phyloP scores from a whole-genome alignment of 2,113 vertebrate genomes.

The Periophthalmus modestus region DNA sequence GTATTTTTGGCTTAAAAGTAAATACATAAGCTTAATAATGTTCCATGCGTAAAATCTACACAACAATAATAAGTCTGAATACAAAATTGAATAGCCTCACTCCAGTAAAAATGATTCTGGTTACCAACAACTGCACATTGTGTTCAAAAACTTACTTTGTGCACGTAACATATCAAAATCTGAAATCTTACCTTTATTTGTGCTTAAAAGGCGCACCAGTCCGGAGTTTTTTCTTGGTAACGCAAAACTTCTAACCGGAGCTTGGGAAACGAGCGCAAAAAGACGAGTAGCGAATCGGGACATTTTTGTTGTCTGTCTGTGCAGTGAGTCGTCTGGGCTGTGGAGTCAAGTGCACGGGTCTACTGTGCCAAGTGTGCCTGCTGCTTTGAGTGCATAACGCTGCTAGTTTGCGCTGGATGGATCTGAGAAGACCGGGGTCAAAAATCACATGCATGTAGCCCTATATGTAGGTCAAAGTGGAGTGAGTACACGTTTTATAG shows the following conservation, averaged over 20 bases:
- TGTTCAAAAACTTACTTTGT: background rate
- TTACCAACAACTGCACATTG: background rate
- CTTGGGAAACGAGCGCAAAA: conserved; percentile 32
- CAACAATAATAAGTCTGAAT: no score
- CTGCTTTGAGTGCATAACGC: conserved; percentile 13
- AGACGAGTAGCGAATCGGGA: conserved; percentile 67
- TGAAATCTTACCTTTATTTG: conserved; percentile 57
- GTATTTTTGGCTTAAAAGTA: no score
- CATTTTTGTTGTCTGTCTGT: conserved; percentile 58
- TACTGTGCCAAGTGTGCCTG: conserved; percentile 7
- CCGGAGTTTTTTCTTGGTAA: conserved; percentile 32
- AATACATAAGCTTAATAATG: no score
- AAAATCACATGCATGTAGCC: conserved; percentile 21
- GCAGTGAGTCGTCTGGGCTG: conserved; percentile 11
- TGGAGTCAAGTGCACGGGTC: conserved; percentile 39
- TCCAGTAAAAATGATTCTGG: background rate
- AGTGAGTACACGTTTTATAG: conserved; percentile 21
- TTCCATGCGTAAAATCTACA: no score
- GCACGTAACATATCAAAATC: background rate
- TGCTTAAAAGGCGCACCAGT: conserved; percentile 54
- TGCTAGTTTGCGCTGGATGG: conserved; percentile 30
- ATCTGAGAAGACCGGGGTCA: conserved; percentile 28
- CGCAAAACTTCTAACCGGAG: conserved; percentile 10
- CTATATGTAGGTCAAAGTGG: conserved; percentile 42
- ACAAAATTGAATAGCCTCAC: background rate